Base-by-base conservation (phyloP, 2,797 vertebrate genomes). In the Sebastiscus tertius region DNA sequence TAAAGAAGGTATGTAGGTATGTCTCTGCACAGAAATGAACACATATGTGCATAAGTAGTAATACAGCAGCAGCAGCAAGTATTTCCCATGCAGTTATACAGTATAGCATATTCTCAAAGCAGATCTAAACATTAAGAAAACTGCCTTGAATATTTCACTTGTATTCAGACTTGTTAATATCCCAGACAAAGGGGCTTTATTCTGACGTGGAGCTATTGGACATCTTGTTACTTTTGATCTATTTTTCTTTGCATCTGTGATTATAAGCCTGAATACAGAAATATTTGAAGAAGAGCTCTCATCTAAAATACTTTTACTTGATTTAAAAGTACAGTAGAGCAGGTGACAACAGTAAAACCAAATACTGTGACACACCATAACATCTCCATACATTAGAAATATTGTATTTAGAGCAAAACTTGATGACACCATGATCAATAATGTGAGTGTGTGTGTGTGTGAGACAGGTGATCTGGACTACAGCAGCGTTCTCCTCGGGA, bases 401-500 rank as follows among this genome's bases (percentile, higher is more conserved):
- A 33, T 3, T 22, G n/a, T 26, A 20, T 36, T 70, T 7, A 12
- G 31, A 58, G 33, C 16, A 20, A 7, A 27, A 39, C 16, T 18
- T 56, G 26, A 67, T n/a, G 26, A 65, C 62, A 36, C 46, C 36
- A 6, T 20, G 34, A 27, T 46, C 10, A 16, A 24, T 49, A 61
- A 42, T 67, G 42, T 77, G 29, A 75, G 20, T 39, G 36, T 39
- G 33, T 34, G 33, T 34, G 55, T 82, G 33, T 36, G 34, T 36
- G 34, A 36, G 36, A 63, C 71, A 99, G 98, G 97, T n/a, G 99
- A 99, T 49, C 90, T 97, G 68, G 99, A 99, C 82, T 98, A 99
- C 92, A 98, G 99, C 72, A 97, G 97, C 0, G 96, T 99, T 83
- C 95, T 99, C 4, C 96, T 99, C 4, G 98, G 98, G 59, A 98